phyloP scores from a whole-genome alignment of 2,888 invertebrate genomes.

The Prenolepis imparis region DNA sequence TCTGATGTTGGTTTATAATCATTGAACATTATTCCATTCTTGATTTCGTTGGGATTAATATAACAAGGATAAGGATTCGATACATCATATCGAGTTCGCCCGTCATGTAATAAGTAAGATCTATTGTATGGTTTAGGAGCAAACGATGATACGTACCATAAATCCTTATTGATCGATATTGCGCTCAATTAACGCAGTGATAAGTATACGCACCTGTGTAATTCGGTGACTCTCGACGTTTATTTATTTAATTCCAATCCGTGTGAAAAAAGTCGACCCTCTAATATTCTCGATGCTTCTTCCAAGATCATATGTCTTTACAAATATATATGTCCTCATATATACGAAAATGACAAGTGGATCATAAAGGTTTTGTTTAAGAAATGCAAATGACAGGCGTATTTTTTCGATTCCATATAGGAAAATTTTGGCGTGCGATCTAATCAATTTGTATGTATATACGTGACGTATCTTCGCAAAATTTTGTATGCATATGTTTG shows the following conservation, averaged over 20 bases:
- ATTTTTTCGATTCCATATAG: constrained; percentile 28
- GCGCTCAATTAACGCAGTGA: constrained; percentile 4
- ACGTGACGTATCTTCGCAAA: constrained; percentile 25
- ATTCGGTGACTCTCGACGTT: background rate
- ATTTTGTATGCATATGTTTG: background rate
- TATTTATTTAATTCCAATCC: constrained; percentile 13
- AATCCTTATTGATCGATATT: constrained; percentile 17
- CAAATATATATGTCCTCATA: background rate
- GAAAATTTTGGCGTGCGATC: constrained; percentile 18
- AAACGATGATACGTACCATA: background rate
- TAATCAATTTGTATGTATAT: constrained; percentile 21
- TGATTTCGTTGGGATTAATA: background rate
- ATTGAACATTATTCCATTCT: background rate
- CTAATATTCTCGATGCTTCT: background rate
- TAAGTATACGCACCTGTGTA: constrained; percentile 18
- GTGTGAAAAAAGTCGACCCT: background rate
- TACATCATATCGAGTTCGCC: background rate
- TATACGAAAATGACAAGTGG: background rate
- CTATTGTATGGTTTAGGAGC: background rate
- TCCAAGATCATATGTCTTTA: background rate
- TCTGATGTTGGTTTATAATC: constrained; percentile 7
- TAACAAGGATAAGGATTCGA: background rate
- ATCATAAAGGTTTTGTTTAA: background rate
- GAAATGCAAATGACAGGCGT: background rate
- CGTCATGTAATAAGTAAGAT: background rate